These are phyloP conservation scores for Channa argus DNA, from an alignment of 2,113 vertebrate species.

Conservation along the genomic window DNA sequence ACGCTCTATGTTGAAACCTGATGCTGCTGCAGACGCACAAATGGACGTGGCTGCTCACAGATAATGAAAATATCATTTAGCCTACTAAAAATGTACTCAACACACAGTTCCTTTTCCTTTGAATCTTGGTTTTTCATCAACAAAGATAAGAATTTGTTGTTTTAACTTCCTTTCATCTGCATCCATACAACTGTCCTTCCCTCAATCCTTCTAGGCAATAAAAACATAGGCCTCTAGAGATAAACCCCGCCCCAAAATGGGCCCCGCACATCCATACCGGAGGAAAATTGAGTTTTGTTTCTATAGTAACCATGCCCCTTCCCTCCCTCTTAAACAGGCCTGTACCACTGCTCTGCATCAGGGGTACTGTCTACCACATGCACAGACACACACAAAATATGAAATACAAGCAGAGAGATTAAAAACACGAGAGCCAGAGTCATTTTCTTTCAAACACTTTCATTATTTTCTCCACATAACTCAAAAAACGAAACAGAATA, in stretches of 20 bases:
- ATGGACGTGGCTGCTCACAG: background rate
- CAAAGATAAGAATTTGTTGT: no score
- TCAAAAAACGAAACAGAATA: constrained; percentile 78
- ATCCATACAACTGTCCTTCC: background rate
- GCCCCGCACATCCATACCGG: constrained; percentile 28
- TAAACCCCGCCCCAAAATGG: constrained; percentile 18
- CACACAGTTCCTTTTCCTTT: no score
- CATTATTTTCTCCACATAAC: constrained; percentile 80
- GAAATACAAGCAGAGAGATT: constrained; percentile 10
- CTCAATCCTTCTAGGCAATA: constrained; percentile 7
- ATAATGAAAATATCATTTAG: background rate
- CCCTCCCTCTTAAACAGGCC: constrained; percentile 50
- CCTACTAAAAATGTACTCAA: background rate
- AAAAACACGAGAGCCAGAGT: constrained; percentile 46
- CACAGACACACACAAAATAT: constrained; percentile 1
- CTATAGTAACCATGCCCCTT: constrained; percentile 62
- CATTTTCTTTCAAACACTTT: constrained; percentile 81
- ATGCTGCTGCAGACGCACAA: background rate
- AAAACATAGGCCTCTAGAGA: constrained; percentile 16
- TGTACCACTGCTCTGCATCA: constrained; percentile 55
- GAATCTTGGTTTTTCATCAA: no score
- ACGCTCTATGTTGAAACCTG: background rate
- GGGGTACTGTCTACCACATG: constrained; percentile 32
- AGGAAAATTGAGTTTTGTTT: constrained; percentile 60
- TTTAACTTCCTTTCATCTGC: background rate